Percentiles rank a stretch among this genome's conserved stretches.
These are phyloP conservation scores for Saguinus imperator DNA, from an alignment of 2,113 vertebrate genomes.

Conservation along the genomic window DNA sequence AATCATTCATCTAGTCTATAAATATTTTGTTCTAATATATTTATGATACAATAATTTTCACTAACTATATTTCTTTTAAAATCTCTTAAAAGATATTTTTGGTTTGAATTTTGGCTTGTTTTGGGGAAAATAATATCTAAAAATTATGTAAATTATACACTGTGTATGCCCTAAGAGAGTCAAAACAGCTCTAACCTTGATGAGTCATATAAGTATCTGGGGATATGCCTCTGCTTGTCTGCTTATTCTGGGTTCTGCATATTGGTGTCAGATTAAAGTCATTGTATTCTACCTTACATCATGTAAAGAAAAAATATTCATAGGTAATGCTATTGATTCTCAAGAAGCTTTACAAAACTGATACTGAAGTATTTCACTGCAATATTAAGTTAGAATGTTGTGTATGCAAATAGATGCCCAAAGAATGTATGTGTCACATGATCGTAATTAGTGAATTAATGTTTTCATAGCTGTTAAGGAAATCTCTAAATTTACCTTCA, in stretches of 20 bases:
- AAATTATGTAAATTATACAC: background rate
- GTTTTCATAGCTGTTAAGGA: background rate
- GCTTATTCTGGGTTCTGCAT: background rate
- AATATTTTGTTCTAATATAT: background rate
- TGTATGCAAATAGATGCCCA: background rate
- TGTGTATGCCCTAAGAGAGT: background rate
- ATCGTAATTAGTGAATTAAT: background rate
- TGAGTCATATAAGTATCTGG: background rate
- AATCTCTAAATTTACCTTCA: background rate
- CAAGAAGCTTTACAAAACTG: background rate
- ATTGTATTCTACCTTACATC: background rate
- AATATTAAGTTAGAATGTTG: background rate
- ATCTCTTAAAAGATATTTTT: background rate
- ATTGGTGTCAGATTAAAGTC: background rate
- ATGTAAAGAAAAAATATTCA: background rate
- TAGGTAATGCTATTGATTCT: background rate
- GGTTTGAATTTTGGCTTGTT: background rate
- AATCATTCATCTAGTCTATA: background rate
- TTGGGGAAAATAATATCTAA: background rate
- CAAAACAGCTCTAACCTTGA: background rate
- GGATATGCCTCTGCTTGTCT: background rate
- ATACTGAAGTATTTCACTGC: background rate
- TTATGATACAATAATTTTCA: background rate
- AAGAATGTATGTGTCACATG: background rate
- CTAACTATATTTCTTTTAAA: background rate